These are phyloP conservation scores for Timema podura DNA, from an alignment of 2,888 invertebrate species.

Conservation along the genomic window DNA sequence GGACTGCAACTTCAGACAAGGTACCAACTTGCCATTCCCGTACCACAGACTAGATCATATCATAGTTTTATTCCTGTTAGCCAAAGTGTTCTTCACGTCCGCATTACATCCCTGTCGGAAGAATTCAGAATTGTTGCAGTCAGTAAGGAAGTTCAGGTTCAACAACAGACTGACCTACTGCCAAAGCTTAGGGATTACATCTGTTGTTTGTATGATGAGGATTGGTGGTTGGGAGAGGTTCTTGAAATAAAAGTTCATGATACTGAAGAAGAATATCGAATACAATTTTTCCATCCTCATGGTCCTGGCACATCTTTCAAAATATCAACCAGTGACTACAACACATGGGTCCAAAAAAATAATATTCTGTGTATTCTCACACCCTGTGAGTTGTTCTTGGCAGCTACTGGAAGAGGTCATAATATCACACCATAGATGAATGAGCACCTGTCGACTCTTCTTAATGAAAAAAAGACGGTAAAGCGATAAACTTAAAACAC, in stretches of 20 bases:
- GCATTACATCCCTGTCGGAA: not conserved
- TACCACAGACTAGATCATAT: not conserved
- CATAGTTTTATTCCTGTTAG: slow-evolving; percentile 11
- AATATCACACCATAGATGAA: not conserved
- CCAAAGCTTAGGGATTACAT: slow-evolving; percentile 5
- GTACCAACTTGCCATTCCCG: slow-evolving; percentile 10
- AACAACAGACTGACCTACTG: not conserved
- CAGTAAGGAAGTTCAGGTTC: not conserved
- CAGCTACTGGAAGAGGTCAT: too few relatives aligned
- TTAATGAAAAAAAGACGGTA: not conserved
- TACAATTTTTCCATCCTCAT: not conserved
- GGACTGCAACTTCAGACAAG: slow-evolving; percentile 5
- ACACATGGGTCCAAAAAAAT: too few relatives aligned
- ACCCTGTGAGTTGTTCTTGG: slow-evolving; percentile 1
- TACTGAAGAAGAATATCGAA: slow-evolving; percentile 2
- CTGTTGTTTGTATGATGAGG: not conserved
- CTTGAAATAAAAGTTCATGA: not conserved
- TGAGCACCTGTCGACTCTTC: slow-evolving; percentile 7
- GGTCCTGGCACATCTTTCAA: too few relatives aligned
- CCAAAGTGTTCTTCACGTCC: slow-evolving; percentile 11
- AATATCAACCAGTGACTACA: too few relatives aligned
- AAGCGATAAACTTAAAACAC: not conserved
- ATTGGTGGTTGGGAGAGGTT: slow-evolving; percentile 1
- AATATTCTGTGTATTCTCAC: not conserved
- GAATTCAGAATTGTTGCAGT: slow-evolving; percentile 7